Percentiles rank a stretch among this genome's conserved stretches.
Evolutionary conservation across 2,113 vertebrate species (phyloP).

Genomic region (Nanger granti): DNA sequence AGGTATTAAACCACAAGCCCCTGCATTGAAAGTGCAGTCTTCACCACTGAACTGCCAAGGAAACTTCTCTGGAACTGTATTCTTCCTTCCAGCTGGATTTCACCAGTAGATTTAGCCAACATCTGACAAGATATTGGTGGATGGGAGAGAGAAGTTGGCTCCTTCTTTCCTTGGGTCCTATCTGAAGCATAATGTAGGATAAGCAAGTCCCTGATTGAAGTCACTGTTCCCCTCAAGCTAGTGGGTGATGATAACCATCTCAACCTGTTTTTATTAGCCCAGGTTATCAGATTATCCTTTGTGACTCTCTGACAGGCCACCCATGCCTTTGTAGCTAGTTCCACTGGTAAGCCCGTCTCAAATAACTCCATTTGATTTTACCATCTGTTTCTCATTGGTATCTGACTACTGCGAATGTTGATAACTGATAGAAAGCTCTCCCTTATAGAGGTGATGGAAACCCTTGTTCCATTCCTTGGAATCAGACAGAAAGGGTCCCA

Average conservation of each 20-base stretch:
- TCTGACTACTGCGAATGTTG: neutral
- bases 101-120: neutral
- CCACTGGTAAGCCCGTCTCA: neutral
- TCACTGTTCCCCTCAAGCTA: neutral
- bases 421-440: neutral
- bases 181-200: neutral
- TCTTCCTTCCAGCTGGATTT: neutral
- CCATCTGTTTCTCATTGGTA: neutral
- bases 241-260: neutral
- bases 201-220: neutral
- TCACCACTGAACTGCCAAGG: neutral
- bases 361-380: neutral
- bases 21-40: neutral
- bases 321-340: neutral
- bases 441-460: neutral
- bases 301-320: rapidly evolving
- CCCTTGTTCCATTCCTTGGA: neutral
- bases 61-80: rapidly evolving
- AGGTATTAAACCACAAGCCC: neutral
- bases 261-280: neutral
- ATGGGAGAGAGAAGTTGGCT: neutral
- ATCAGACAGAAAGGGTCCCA: neutral
- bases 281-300: neutral
- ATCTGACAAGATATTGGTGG: too few relatives aligned
- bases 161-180: neutral